phyloP scores from a whole-genome alignment of 2,797 vertebrate genomes.

The Chelonia mydas region DNA sequence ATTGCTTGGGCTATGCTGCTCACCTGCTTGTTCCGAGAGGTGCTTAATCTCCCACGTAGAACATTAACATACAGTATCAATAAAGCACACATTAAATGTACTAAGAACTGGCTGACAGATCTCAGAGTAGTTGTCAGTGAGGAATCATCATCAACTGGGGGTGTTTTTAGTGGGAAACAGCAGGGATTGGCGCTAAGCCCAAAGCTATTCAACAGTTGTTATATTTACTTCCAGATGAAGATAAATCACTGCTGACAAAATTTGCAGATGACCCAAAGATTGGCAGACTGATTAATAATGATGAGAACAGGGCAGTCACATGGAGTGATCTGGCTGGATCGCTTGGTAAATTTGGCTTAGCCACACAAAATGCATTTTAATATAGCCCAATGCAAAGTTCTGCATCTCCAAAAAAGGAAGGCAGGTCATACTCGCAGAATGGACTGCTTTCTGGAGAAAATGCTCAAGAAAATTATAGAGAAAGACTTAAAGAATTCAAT shows the following conservation, averaged over 20 bases:
- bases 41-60: fast-evolving
- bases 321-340: not conserved
- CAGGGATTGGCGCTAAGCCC: not conserved
- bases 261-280: not conserved
- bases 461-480: not conserved
- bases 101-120: not conserved
- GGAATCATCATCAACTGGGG: not conserved
- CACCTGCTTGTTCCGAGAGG: not conserved
- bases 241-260: not conserved
- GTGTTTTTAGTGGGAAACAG: not conserved
- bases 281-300: not conserved
- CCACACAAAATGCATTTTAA: not conserved
- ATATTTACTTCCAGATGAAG: not conserved
- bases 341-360: not conserved
- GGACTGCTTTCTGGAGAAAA: not conserved
- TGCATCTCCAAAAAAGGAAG: not conserved
- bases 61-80: fast-evolving
- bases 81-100: not conserved
- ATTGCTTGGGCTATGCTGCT: not conserved
- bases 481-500: not conserved
- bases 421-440: not conserved
- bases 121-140: not conserved
- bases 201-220: not conserved
- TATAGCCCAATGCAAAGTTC: not conserved
- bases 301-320: not conserved